Evolutionary conservation across 2,888 invertebrate genomes (phyloP), one percentile per base, ranked within the genome.

Genomic region (Asteroscopus sphinx): DNA sequence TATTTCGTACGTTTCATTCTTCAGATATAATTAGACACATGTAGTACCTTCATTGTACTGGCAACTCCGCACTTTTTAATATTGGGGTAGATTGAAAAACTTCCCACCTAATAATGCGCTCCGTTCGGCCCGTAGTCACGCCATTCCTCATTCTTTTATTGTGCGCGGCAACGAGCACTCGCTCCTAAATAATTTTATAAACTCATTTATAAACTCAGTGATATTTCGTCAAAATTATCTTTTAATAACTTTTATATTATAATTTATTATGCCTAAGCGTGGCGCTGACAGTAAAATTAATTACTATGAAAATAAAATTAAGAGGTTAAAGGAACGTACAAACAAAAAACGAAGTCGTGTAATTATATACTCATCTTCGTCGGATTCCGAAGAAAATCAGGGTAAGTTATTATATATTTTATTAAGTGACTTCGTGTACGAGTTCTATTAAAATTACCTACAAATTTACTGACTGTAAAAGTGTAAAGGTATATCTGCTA

Each of bases 81-180:
- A 13, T 26, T 36, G 26, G 13, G 46, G n/a, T n/a, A n/a, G n/a
- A n/a, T n/a, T n/a, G n/a, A n/a, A n/a, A n/a, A n/a, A n/a, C n/a
- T n/a, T 13, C 26, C 26, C 26, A 7, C 26, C 26, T 25, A 36
- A 46, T 8, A 7, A 9, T 9, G 17, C 35, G 13, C 15, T 26
- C 11, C n/a, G 36, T 36, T 15, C 7, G 11, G 11, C 15, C 11
- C 15, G 21, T 13, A 12, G 16, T 36, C 36, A 9, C 15, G 25
- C 11, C 12, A 17, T 37, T 37, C 17, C 9, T 42, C 42, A 42
- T 42, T 42, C 28, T 42, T 15, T 46, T 36, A 46, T 26, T 46
- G 46, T 25, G 46, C 26, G 46, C 36, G 36, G 15, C 46, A 46
- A 36, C 46, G 25, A 46, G 42, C 42, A 42, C 30, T 16, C 41